Evolutionary conservation across 2,797 vertebrate genomes (phyloP).

Genomic region (Crypturellus tataupa): DNA sequence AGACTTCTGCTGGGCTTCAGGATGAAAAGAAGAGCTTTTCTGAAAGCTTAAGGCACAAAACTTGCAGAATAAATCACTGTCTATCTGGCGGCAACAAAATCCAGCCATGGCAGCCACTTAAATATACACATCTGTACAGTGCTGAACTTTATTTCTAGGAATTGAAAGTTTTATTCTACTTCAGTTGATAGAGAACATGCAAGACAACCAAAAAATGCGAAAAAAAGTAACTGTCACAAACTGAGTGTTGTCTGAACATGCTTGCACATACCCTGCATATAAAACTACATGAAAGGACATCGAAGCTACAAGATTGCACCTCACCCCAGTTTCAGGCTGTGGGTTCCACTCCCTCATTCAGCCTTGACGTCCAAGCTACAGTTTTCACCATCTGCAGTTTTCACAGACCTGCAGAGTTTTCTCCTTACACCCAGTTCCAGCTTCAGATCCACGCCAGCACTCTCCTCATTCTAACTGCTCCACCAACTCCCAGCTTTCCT

Average conservation of each 20-base stretch:
- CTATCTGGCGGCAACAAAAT: slow-evolving; percentile 41
- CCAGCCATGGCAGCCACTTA: slow-evolving; percentile 23
- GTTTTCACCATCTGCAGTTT: not conserved
- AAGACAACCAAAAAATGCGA: not conserved
- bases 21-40: slow-evolving; percentile 17
- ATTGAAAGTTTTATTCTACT: not conserved
- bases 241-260: not conserved
- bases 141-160: slow-evolving; percentile 25
- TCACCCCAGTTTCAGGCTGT: not conserved
- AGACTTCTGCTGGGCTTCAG: slow-evolving; percentile 58
- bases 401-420: not conserved
- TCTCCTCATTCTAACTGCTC: not conserved
- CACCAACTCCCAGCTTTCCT: not conserved
- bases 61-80: slow-evolving; percentile 56
- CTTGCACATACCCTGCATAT: not conserved
- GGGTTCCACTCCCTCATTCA: not conserved
- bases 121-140: not conserved
- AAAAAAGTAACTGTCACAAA: not conserved
- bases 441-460: not conserved
- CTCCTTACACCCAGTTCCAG: not conserved
- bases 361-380: not conserved
- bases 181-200: not conserved
- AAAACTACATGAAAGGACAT: not conserved
- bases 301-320: not conserved
- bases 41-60: slow-evolving; percentile 62